Evolutionary conservation across 2,888 invertebrate species (phyloP).

Genomic region (Allophyes oxyacanthae): DNA sequence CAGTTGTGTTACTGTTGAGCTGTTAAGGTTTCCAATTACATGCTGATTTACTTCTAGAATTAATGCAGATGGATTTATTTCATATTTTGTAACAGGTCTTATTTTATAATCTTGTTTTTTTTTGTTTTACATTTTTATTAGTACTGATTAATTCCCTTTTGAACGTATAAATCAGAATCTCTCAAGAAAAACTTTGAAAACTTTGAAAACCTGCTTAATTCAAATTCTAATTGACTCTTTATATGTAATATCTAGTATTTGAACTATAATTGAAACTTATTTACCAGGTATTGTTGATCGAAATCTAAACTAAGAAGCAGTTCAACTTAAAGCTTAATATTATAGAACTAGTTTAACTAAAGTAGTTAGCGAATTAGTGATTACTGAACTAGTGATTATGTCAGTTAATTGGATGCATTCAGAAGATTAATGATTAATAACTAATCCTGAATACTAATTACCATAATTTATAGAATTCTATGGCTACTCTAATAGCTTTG

Average conservation of each 20-base stretch:
- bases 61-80: conserved; percentile 33
- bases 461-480: conserved; percentile 44
- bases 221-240: too few relatives aligned
- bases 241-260: too few relatives aligned
- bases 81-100: not conserved
- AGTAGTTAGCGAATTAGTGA: conserved; percentile 33
- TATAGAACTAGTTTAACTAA: conserved; percentile 15
- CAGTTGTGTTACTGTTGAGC: conserved; percentile 60
- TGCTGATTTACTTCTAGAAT: conserved; percentile 32
- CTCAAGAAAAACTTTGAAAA: too few relatives aligned
- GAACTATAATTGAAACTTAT: too few relatives aligned
- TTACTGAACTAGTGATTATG: conserved; percentile 33
- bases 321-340: conserved; percentile 11
- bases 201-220: too few relatives aligned
- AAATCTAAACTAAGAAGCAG: not conserved
- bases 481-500: conserved; percentile 28
- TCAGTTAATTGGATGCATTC: conserved; percentile 42
- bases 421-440: conserved; percentile 47
- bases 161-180: too few relatives aligned
- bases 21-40: conserved; percentile 49
- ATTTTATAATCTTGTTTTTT: too few relatives aligned
- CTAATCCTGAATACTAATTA: conserved; percentile 30
- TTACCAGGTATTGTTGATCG: too few relatives aligned
- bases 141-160: too few relatives aligned
- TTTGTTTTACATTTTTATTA: too few relatives aligned